phyloP scores from a whole-genome alignment of 2,113 vertebrate genomes.

The Cairina moschata region DNA sequence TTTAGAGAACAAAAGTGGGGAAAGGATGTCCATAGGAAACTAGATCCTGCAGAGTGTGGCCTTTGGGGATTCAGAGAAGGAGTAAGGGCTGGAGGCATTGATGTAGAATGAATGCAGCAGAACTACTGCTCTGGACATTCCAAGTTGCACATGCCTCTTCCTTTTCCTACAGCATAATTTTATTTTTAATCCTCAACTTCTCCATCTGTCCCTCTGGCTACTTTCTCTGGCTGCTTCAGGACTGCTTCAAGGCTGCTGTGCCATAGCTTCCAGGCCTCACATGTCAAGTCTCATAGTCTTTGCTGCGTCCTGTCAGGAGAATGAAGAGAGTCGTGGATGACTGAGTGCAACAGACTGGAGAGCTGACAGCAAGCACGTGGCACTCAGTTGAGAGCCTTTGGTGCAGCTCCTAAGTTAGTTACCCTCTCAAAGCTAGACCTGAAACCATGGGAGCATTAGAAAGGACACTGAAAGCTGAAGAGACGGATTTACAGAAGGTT shows the following conservation, averaged over 20 bases:
- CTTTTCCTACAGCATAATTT: conserved; percentile 47
- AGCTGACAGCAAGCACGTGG: not conserved
- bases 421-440: not conserved
- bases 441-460: not conserved
- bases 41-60: not conserved
- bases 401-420: conserved; percentile 4
- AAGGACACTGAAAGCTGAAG: not conserved
- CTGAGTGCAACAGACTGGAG: conserved; percentile 12
- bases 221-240: conserved; percentile 62
- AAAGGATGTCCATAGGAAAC: conserved; percentile 7
- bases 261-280: conserved; percentile 33
- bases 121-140: conserved; percentile 34
- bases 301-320: conserved; percentile 7
- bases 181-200: conserved; percentile 60
- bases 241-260: conserved; percentile 53
- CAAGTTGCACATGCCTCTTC: conserved; percentile 39
- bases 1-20: conserved; percentile 9
- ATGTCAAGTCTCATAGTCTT: conserved; percentile 27
- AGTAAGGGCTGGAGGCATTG: not conserved
- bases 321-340: conserved; percentile 12
- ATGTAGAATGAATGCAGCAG: not conserved
- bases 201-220: conserved; percentile 61
- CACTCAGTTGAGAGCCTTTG: not conserved
- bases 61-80: conserved; percentile 18
- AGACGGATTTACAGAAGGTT: not conserved